Base-by-base conservation (phyloP, 2,113 vertebrate genomes). In the Craseonycteris thonglongyai region DNA sequence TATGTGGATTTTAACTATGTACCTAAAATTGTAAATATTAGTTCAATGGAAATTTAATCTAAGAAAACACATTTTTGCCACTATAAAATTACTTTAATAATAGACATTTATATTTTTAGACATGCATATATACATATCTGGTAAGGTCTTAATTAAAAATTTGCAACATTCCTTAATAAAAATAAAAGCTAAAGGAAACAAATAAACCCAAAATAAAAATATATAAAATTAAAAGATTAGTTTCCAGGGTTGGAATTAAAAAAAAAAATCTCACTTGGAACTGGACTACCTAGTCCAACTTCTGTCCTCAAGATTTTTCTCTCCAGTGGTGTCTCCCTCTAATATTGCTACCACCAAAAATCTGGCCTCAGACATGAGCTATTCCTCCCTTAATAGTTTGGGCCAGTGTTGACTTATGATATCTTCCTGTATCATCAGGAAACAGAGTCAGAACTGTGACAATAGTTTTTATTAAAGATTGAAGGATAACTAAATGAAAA, bases 101-200 rank as follows among this genome's bases (percentile, higher is more conserved):
- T 49, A 86, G 47, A 10, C 33, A 79, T 89, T 95, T 93, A 59
- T 38, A 93, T 76, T 95, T 85, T 79, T 80, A 90, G 45, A 71
- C 33, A 59, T 71, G 45, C 28, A 33, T 88, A 82, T 81, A 93
- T 42, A 26, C 7, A 85, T 38, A 49, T 5, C 61, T 51, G 24
- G 14, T 72, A 79, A 93, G 24, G 90, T 87, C 56, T 82, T 80
- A 83, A 28, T 68, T 28, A 75, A 85, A 93, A 81, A 54, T 19
- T 84, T 59, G 13, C 4, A 26, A 13, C 69, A 35, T 88, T 88
- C 26, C 54, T 80, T 69, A 56, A 89, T 82, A 80, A 59, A 95
- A 79, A 40, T 87, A 92, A 93, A 93, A 95, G 33, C 33, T 90
- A 83, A 61, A 80, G 2, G 30, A 90, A 95, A 79, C 24, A 66